These are phyloP conservation scores for Danio tinwini DNA, from an alignment of 2,797 vertebrate genomes.

Conservation along the genomic window DNA sequence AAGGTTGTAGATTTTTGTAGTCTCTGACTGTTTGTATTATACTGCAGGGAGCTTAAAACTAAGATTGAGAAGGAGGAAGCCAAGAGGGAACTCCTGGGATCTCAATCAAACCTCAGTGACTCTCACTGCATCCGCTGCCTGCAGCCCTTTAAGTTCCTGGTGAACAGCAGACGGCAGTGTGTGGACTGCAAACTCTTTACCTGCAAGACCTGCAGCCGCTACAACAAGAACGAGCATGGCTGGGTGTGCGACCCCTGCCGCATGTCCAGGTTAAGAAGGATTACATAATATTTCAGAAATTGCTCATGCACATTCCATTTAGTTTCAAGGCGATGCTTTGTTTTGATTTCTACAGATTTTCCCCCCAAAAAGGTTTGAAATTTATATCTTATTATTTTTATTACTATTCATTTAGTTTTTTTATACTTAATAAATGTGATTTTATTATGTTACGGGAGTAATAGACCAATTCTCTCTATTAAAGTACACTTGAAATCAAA, in stretches of 20 bases:
- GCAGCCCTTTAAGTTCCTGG: slow-evolving; percentile 89
- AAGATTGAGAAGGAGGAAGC: slow-evolving; percentile 85
- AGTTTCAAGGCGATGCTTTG: too few species aligned
- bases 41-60: slow-evolving; percentile 83
- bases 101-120: slow-evolving; percentile 76
- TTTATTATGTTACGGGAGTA: too few species aligned
- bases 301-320: neutral
- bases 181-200: slow-evolving; percentile 84
- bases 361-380: too few species aligned
- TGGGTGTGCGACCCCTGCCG: slow-evolving; percentile 94
- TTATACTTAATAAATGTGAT: too few species aligned
- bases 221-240: slow-evolving; percentile 87
- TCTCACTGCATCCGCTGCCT: slow-evolving; percentile 91
- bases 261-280: slow-evolving; percentile 81
- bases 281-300: too few species aligned
- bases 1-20: neutral
- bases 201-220: slow-evolving; percentile 89
- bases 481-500: too few species aligned
- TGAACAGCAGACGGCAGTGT: slow-evolving; percentile 86
- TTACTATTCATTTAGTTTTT: too few species aligned
- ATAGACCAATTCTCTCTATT: too few species aligned
- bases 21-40: neutral
- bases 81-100: slow-evolving; percentile 83
- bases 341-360: too few species aligned
- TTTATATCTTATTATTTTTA: too few species aligned